Conservation (phyloP, 2,113 vertebrate genomes). For the Ptychochromis oligacanthus region DNA sequence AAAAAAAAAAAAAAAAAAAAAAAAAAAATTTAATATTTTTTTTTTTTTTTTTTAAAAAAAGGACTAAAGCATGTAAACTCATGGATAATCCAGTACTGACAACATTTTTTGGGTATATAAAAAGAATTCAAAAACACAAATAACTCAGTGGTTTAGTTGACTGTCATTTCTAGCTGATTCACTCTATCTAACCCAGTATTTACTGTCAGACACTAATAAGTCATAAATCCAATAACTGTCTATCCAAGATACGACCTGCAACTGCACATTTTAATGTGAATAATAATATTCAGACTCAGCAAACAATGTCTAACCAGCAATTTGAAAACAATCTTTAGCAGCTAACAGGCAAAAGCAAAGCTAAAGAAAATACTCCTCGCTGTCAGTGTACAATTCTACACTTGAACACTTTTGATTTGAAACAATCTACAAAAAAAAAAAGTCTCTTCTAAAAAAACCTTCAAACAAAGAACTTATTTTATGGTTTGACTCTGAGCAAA, state of each 20-base stretch:
- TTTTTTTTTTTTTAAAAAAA: background rate
- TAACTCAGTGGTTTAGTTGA: background rate
- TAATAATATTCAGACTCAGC: background rate
- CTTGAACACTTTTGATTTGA: background rate
- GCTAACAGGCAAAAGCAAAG: too few relatives aligned
- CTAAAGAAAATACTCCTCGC: background rate
- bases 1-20: too few relatives aligned
- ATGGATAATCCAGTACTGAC: background rate
- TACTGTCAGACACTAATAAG: background rate
- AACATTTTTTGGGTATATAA: background rate
- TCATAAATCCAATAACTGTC: background rate
- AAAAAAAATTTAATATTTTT: too few relatives aligned
- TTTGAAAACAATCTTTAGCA: too few relatives aligned
- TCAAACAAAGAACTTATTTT: background rate
- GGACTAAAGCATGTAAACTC: background rate
- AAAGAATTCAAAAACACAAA: background rate
- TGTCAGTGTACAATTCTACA: background rate
- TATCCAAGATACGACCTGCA: background rate
- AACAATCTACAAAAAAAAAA: background rate
- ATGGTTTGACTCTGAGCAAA: background rate
- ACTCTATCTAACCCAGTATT: background rate
- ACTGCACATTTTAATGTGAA: background rate
- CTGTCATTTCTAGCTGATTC: background rate
- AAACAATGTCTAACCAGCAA: background rate
- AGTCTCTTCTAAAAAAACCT: background rate